Base-by-base conservation (phyloP, 2,888 invertebrate species). In the Junonia oenone region DNA sequence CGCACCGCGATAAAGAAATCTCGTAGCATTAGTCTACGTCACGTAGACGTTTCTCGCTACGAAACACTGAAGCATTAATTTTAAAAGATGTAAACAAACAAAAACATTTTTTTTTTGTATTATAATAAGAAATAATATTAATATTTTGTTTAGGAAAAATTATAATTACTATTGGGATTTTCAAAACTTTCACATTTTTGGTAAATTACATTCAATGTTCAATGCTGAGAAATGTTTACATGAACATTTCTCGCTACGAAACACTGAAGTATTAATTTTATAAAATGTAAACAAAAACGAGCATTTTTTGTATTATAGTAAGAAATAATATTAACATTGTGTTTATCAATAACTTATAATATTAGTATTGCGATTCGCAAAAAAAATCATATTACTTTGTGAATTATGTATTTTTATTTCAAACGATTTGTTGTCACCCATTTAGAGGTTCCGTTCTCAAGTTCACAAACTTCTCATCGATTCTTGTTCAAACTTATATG, bases 21-120 rank as follows among this genome's bases (percentile, higher is more conserved):
- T 15, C 51, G 45, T 52, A 37, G 51, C 35, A 45, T 45, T 37
- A 52, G 51, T 52, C 45, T 45, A 52, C 45, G 45, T 52, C 51
- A 45, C 45, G 51, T 52, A 52, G 45, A 27, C 27, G 14, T 11
- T 22, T 27, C 2, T 17, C 35, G 13, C 9, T 11, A 45, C 19
- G 9, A 17, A 13, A 37, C n/a, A n/a, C n/a, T n/a, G n/a, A 27
- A 6, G 35, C 0, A 1, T 45, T 43, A 13, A 43, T 45, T 51
- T 45, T 26, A 33, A 51, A 43, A 15, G 31, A 31, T 38, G 6
- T 13, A 14, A 35, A n/a, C 14, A 6, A 13, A 33, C 13, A 13
- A 13, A 1, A 33, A 3, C 13, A 14, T 6, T 35, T 35, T 35
- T 6, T 13, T 0, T 6, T 6, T 14, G 6, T 13, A 35, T 35